A percentile compares a stretch with the other conserved stretches of the same genome.
Evolutionary conservation across 2,113 vertebrate genomes (phyloP).

Genomic region (Dipodomys merriami): DNA sequence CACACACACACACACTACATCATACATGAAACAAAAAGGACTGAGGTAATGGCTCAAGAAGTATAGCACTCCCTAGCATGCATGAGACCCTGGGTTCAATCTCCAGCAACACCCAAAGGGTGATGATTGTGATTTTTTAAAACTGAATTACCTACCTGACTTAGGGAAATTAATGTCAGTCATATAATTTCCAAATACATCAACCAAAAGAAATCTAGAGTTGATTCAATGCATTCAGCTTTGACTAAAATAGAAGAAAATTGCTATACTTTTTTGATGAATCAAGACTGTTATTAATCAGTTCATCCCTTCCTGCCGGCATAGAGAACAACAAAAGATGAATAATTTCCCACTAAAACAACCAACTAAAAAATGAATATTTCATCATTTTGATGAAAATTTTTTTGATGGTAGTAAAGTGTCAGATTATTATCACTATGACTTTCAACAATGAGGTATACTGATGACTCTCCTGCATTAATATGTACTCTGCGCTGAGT

Average conservation of each 20-base stretch:
- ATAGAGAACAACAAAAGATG: neutral
- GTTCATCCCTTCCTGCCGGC: neutral
- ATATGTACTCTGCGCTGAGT: neutral
- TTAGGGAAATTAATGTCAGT: slow-evolving; percentile 3
- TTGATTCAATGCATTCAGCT: neutral
- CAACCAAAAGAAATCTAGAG: neutral
- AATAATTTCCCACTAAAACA: neutral
- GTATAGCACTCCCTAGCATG: too few relatives aligned
- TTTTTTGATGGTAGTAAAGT: neutral
- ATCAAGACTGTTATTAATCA: neutral
- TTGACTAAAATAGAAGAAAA: neutral
- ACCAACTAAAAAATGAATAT: neutral
- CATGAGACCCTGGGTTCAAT: too few relatives aligned
- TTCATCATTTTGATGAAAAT: neutral
- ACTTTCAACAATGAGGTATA: neutral
- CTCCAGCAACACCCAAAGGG: too few relatives aligned
- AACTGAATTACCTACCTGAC: neutral
- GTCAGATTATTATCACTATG: neutral
- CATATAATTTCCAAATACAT: neutral
- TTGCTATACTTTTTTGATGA: neutral
- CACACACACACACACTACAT: too few relatives aligned
- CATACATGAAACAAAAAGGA: too few relatives aligned
- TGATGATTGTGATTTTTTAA: neutral
- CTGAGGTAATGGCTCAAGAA: too few relatives aligned
- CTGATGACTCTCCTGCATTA: neutral